Evolutionary conservation across 92 coral and sea anemone genomes (phyloP).

Genomic region (Pocillopora grandis): DNA sequence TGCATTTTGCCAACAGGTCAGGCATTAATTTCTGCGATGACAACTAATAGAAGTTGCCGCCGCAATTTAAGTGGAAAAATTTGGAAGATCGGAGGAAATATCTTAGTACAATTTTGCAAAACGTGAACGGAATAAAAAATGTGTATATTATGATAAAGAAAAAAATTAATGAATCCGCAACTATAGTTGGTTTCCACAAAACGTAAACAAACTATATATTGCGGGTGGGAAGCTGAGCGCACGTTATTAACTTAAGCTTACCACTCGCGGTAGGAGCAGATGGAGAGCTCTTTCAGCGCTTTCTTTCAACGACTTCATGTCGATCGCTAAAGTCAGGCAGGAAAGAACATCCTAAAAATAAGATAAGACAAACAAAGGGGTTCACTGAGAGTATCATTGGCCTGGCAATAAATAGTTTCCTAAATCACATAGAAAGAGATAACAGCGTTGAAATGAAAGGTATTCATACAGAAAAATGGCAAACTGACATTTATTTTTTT

Average conservation of each 20-base stretch:
- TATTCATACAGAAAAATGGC: constrained; percentile 18
- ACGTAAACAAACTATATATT: constrained; percentile 25
- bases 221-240: constrained; percentile 5
- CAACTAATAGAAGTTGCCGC: not conserved
- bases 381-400: constrained; percentile 28
- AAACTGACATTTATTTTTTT: not conserved
- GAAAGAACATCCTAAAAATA: constrained; percentile 64
- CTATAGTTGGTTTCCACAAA: not conserved
- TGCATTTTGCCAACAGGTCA: constrained; percentile 16
- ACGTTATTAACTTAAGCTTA: constrained; percentile 44
- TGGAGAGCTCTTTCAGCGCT: constrained; percentile 75
- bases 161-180: not conserved
- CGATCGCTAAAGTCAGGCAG: constrained; percentile 62
- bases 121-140: not conserved
- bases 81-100: not conserved
- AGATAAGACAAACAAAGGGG: constrained; percentile 23
- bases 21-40: not conserved
- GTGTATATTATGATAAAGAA: not conserved
- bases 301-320: constrained; percentile 50
- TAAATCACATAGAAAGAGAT: not conserved
- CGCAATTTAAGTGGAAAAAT: not conserved
- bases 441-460: not conserved
- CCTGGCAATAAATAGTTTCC: constrained; percentile 13
- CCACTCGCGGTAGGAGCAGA: constrained; percentile 75
- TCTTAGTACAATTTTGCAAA: not conserved